These are phyloP conservation scores for Gymnorhina tibicen DNA, from an alignment of 2,113 vertebrate species.

Conservation along the genomic window DNA sequence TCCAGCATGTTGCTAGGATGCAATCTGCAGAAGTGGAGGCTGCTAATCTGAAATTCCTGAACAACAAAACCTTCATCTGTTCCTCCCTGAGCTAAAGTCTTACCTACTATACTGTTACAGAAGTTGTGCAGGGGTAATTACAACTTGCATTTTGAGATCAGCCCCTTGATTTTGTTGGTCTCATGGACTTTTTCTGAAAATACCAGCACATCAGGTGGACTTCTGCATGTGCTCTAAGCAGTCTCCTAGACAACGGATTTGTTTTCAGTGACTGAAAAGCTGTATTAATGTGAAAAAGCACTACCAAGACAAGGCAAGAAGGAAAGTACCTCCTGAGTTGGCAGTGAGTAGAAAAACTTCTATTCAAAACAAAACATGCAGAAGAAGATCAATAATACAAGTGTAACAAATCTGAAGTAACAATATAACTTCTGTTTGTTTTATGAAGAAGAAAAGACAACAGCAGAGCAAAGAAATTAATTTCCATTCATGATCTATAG, in stretches of 20 bases:
- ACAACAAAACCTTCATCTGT: background rate
- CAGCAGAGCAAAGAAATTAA: background rate
- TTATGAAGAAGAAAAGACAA: background rate
- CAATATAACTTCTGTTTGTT: background rate
- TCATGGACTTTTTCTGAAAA: background rate
- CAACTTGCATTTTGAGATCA: background rate
- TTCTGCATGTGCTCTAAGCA: background rate
- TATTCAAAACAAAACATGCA: background rate
- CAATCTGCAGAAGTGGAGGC: background rate
- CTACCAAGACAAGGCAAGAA: background rate
- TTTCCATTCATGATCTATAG: background rate
- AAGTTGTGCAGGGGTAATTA: background rate
- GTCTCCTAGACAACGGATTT: background rate
- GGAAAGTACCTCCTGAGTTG: background rate
- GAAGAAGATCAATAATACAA: background rate
- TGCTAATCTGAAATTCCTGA: background rate
- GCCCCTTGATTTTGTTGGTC: background rate
- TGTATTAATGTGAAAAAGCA: background rate
- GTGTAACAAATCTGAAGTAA: background rate
- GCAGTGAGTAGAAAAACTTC: background rate
- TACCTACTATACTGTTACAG: background rate
- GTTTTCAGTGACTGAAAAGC: background rate
- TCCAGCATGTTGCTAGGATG: background rate
- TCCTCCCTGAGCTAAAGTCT: background rate
- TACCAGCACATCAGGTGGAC: background rate